These are phyloP conservation scores for Dermochelys coriacea DNA, from an alignment of 2,797 vertebrate species.

Conservation along the genomic window DNA sequence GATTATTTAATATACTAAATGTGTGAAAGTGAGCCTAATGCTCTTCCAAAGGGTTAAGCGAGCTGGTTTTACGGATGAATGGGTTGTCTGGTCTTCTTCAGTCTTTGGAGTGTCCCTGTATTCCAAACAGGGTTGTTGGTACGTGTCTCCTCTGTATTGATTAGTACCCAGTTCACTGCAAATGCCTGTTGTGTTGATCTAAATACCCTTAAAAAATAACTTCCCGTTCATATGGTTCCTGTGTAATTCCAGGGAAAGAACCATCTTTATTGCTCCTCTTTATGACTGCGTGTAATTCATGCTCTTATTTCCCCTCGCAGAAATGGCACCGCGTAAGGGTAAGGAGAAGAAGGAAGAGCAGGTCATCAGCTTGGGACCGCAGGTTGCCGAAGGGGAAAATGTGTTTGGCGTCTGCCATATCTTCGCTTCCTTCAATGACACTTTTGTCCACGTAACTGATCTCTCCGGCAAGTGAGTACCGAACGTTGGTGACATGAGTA, in stretches of 20 bases:
- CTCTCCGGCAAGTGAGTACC: constrained; percentile 96
- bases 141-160: neutral
- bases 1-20: neutral
- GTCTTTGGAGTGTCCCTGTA: neutral
- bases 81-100: neutral
- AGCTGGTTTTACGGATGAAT: neutral
- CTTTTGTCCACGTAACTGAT: constrained; percentile 96
- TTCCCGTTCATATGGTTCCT: neutral
- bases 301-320: constrained; percentile 43
- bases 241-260: neutral
- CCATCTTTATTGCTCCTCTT: neutral
- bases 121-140: neutral
- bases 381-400: constrained; percentile 97
- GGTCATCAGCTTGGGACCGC: constrained; percentile 96
- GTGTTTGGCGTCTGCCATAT: constrained; percentile 98
- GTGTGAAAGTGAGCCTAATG: neutral
- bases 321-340: constrained; percentile 97
- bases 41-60: neutral
- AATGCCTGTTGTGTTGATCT: neutral
- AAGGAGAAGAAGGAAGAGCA: constrained; percentile 99
- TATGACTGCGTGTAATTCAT: neutral
- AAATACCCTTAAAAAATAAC: neutral
- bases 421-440: constrained; percentile 98
- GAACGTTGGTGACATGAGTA: fast-evolving
- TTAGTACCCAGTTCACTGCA: neutral